Evolutionary conservation across 2,797 vertebrate species (phyloP).

Genomic region (Crax fasciolata): DNA sequence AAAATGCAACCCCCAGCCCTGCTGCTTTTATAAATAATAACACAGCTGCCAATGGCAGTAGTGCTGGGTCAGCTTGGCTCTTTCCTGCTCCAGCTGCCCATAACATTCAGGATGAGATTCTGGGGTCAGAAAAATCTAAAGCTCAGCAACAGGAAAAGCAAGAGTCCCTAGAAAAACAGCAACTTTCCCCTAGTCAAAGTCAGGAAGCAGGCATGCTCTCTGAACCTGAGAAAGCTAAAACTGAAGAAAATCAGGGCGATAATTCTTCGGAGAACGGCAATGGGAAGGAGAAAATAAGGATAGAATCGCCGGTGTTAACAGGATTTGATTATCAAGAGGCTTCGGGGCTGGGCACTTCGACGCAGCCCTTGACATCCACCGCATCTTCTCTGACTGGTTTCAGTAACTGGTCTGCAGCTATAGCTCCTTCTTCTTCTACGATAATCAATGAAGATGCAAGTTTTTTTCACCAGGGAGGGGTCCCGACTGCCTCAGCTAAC

Average conservation of each 20-base stretch:
- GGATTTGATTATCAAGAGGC: conserved; percentile 98
- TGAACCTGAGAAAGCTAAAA: conserved; percentile 91
- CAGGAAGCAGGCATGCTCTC: conserved; percentile 94
- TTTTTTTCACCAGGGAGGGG: conserved; percentile 93
- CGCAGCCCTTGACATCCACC: conserved; percentile 94
- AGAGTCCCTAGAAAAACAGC: conserved; percentile 97
- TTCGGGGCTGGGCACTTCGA: conserved; percentile 92
- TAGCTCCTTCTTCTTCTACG: conserved; percentile 94
- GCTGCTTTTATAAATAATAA: conserved; percentile 97
- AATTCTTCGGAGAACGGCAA: conserved; percentile 91
- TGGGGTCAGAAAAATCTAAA: conserved; percentile 97
- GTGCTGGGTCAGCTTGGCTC: conserved; percentile 97
- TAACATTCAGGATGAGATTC: conserved; percentile 99
- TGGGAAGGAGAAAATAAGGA: conserved; percentile 95
- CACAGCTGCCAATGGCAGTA: conserved; percentile 96
- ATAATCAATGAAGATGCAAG: conserved; percentile 96
- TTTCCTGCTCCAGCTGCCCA: conserved; percentile 95
- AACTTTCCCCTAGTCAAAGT: conserved; percentile 91
- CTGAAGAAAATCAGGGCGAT: conserved; percentile 92
- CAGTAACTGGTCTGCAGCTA: conserved; percentile 98
- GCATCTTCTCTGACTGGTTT: conserved; percentile 96
- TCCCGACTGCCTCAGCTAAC: conserved; percentile 92
- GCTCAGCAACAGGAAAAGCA: conserved; percentile 94
- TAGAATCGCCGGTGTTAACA: conserved; percentile 95
- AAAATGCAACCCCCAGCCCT: conserved; percentile 96